A percentile compares a stretch with the other conserved stretches of the same genome.
Evolutionary conservation across 53 echinoderm and acorn worm species (phyloP).

Genomic region (Temnopleurus reevesii): DNA sequence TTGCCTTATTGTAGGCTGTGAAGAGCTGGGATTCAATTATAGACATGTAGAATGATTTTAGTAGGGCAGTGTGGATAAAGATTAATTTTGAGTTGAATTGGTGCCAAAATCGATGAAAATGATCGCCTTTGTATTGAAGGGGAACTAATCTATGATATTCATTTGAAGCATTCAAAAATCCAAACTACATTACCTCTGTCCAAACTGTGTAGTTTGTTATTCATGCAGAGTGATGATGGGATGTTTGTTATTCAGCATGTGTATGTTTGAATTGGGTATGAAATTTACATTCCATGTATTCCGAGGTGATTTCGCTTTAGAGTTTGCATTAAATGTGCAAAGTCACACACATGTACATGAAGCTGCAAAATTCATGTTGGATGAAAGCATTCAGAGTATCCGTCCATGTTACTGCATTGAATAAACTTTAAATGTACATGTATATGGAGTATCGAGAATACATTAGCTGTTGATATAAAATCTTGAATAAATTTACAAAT

Average conservation of each 20-base stretch:
- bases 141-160: neutral
- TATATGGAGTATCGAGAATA: neutral
- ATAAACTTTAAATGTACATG: too few relatives aligned
- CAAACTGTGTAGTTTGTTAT: neutral
- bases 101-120: conserved; percentile 10
- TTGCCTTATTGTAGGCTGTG: neutral
- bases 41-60: neutral
- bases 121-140: neutral
- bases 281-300: conserved; percentile 53
- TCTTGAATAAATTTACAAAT: neutral
- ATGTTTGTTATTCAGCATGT: neutral
- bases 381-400: conserved; percentile 31
- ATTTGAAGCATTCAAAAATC: neutral
- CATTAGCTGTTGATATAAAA: neutral
- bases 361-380: conserved; percentile 21
- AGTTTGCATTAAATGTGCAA: neutral
- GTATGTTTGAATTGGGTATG: conserved; percentile 16
- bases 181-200: conserved; percentile 22
- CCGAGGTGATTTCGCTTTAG: neutral
- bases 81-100: neutral
- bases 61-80: too few relatives aligned
- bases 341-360: neutral
- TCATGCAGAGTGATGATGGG: neutral
- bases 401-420: conserved; percentile 20
- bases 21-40: neutral